Percentiles rank a stretch among this genome's conserved stretches.
phyloP scores from a whole-genome alignment of 2,797 vertebrate species.

The Erpetoichthys calabaricus region DNA sequence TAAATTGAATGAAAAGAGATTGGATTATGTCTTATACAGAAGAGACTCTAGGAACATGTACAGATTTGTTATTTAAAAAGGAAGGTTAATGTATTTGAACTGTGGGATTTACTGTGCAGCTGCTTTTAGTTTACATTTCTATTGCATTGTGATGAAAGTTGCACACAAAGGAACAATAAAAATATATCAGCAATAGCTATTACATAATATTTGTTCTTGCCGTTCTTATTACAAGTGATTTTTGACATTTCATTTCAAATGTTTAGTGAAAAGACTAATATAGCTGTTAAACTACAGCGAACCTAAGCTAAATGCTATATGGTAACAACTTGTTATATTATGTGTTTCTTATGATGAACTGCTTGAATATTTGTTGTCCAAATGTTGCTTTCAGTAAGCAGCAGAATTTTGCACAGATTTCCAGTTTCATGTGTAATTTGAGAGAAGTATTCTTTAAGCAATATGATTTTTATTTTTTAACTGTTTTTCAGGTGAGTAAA shows the following conservation, averaged over 20 bases:
- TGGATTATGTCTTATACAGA: constrained; percentile 36
- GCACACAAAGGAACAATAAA: constrained; percentile 24
- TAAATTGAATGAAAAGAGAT: constrained; percentile 25
- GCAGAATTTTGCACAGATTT: no score
- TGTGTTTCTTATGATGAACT: no score
- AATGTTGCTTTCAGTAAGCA: no score
- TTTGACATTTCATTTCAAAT: not conserved
- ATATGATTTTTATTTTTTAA: no score
- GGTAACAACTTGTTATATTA: no score
- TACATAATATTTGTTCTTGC: not conserved
- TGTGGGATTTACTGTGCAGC: constrained; percentile 80
- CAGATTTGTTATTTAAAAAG: constrained; percentile 33
- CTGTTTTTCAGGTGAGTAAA: no score
- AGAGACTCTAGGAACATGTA: not conserved
- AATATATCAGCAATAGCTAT: not conserved
- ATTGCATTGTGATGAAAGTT: constrained; percentile 75
- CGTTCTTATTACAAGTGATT: no score
- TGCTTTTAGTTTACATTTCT: constrained; percentile 54
- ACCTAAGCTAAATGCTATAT: no score
- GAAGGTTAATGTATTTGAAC: constrained; percentile 59
- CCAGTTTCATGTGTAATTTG: no score
- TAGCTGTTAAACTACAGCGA: not conserved
- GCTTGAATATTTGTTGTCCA: no score
- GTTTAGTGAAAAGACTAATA: not conserved
- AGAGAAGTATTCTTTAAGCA: no score